A percentile compares a stretch with the other conserved stretches of the same genome.
These are phyloP conservation scores for Leptinotarsa juncta DNA, from an alignment of 2,888 invertebrate species.

Conservation along the genomic window DNA sequence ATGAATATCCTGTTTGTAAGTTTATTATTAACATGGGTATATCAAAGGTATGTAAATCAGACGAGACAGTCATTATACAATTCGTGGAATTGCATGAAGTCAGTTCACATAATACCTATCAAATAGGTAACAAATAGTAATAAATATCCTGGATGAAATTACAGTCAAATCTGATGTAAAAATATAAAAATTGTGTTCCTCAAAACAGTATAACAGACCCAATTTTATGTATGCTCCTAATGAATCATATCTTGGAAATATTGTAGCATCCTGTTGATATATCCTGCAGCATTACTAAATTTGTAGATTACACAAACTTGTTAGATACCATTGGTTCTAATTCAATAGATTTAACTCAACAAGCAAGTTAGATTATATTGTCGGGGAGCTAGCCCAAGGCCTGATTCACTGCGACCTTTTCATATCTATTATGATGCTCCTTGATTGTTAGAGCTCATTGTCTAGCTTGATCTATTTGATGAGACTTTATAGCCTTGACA, in stretches of 20 bases:
- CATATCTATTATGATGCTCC: too few relatives aligned
- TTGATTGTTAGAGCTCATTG: too few relatives aligned
- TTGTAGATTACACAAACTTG: conserved; percentile 20
- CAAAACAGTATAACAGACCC: conserved; percentile 24
- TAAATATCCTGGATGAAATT: not conserved
- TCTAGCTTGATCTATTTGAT: too few relatives aligned
- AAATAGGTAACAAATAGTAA: conserved; percentile 12
- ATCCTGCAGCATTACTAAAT: conserved; percentile 16
- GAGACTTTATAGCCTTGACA: too few relatives aligned
- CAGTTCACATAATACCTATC: conserved; percentile 3
- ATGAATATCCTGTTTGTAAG: not conserved
- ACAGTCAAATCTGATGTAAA: not conserved
- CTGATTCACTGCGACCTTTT: too few relatives aligned
- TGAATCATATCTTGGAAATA: conserved; percentile 22
- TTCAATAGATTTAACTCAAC: conserved; percentile 2
- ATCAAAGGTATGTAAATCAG: too few relatives aligned
- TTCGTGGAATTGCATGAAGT: not conserved
- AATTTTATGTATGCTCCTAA: conserved; percentile 15
- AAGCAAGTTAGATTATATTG: not conserved
- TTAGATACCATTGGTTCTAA: not conserved
- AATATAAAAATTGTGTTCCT: conserved; percentile 7
- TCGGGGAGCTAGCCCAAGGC: too few relatives aligned
- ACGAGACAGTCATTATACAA: not conserved
- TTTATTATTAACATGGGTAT: too few relatives aligned
- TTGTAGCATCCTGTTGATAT: conserved; percentile 1